Base-by-base conservation (phyloP, 2,888 invertebrate genomes). In the Drosophila acutilabella region DNA sequence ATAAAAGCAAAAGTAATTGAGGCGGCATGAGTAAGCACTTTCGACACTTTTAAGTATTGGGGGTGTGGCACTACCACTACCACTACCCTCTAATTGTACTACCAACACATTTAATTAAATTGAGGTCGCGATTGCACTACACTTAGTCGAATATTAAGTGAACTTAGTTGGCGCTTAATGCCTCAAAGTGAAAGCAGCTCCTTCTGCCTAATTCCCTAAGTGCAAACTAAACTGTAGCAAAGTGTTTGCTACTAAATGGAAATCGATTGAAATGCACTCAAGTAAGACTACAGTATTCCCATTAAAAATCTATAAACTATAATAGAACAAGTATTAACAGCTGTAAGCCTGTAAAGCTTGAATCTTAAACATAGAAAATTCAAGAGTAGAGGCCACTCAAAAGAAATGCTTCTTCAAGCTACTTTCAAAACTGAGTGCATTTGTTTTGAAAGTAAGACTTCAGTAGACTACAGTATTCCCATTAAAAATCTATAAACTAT, bases 121-220 rank as follows among this genome's bases (percentile, higher is more conserved):
- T 54, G 36, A 41, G 50, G 16, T 16, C 36, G 58, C 50, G 45
- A 71, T 58, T 62, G 58, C 58, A 56, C 45, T 50, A 23, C 53
- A 50, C 50, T 65, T 58, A 16, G n/a, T 40, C 26, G 20, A 54
- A 62, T 64, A 71, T 70, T 50, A 64, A 60, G 59, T 76, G 57
- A 48, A 58, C 58, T 68, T 40, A 20, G 38, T 57, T 50, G 18
- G 33, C 76, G 45, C 58, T 58, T 58, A 68, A 45, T 41, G 41
- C 20, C 20, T 7, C 30, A 18, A 20, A 16, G 33, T 47, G 30
- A 48, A 23, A 18, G 48, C 45, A 62, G 68, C 47, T 62, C 20
- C 61, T 38, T 61, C 8, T 30, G 8, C 8, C 30, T 30, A 60
- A 60, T 59, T 30, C 20, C 58, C 4, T 44, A 64, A 71, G 45